Conservation (phyloP, 2,113 vertebrate genomes). For the Pungitius pungitius region DNA sequence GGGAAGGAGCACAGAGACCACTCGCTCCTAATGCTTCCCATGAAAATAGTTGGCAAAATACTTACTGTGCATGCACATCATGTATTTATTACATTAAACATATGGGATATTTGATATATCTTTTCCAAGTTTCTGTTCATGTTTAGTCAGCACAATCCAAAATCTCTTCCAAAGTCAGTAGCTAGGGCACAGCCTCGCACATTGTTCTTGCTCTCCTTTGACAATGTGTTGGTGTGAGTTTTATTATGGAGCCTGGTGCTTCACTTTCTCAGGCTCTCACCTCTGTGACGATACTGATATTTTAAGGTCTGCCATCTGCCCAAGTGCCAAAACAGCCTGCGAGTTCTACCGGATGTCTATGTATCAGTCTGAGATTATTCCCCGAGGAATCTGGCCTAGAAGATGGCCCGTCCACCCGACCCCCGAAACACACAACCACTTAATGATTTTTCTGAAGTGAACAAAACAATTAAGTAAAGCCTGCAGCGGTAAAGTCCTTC, state of each 20-base stretch:
- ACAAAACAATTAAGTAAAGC: constrained; percentile 78
- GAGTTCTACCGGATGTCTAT: constrained; percentile 63
- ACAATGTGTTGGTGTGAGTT: constrained; percentile 57
- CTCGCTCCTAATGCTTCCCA: neutral
- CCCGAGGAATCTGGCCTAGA: constrained; percentile 54
- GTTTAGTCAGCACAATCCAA: constrained; percentile 6
- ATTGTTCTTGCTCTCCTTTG: constrained; percentile 27
- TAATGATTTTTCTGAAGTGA: constrained; percentile 77
- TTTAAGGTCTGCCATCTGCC: constrained; percentile 78
- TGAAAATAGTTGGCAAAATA: neutral
- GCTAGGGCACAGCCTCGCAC: constrained; percentile 8
- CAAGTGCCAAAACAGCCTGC: constrained; percentile 65
- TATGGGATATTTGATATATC: neutral
- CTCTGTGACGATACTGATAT: constrained; percentile 69
- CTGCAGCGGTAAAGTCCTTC: constrained; percentile 54
- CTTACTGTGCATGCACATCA: neutral
- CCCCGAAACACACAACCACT: constrained; percentile 48
- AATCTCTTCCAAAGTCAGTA: neutral
- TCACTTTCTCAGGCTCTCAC: constrained; percentile 66
- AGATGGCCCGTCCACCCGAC: constrained; percentile 20
- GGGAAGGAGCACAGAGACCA: neutral
- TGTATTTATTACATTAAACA: neutral
- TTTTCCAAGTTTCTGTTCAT: neutral
- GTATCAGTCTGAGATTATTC: constrained; percentile 74
- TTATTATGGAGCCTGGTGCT: constrained; percentile 47